A percentile compares a stretch with the other conserved stretches of the same genome.
These are phyloP conservation scores for Argyra leucocephala DNA, from an alignment of 2,888 invertebrate species.

Conservation along the genomic window DNA sequence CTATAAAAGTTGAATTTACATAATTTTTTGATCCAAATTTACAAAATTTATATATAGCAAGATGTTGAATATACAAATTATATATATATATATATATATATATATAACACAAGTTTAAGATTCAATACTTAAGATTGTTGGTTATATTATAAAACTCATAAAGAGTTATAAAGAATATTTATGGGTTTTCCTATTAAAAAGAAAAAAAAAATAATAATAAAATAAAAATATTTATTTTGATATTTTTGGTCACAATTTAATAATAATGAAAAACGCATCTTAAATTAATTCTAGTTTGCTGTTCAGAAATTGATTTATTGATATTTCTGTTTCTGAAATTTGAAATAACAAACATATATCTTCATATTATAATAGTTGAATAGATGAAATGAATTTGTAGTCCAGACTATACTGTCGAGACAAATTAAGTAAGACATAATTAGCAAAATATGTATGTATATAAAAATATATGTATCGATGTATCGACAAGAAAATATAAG, in stretches of 20 bases:
- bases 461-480: no score
- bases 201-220: neutral
- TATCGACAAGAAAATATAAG: no score
- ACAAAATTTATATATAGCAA: no score
- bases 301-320: neutral
- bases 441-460: no score
- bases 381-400: no score
- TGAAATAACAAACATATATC: neutral
- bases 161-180: neutral
- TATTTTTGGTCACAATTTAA: no score
- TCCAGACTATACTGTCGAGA: no score
- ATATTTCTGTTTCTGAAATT: neutral
- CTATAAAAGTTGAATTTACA: neutral
- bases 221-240: neutral
- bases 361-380: no score
- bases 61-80: no score
- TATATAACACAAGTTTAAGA: no score
- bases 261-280: neutral
- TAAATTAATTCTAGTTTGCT: neutral
- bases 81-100: no score
- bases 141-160: neutral
- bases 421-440: no score
- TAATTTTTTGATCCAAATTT: conserved; percentile 1
- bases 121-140: neutral
- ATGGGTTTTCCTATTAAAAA: neutral